A percentile compares a stretch with the other conserved stretches of the same genome.
Conservation (phyloP, 2,113 vertebrate species). For the Alces alces region DNA sequence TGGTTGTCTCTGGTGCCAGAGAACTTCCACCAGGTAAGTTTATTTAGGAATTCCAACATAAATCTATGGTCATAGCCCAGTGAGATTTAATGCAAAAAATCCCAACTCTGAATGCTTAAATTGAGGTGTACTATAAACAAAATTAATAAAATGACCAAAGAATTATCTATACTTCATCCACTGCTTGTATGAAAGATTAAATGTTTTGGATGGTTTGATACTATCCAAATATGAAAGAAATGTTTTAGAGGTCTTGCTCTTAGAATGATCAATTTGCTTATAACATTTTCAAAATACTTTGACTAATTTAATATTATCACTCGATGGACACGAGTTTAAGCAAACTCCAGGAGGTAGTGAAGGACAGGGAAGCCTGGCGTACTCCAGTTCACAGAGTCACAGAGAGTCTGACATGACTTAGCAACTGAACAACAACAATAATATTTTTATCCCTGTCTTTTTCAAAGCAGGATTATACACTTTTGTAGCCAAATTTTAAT, state of each 20-base stretch:
- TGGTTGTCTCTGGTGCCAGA: neutral
- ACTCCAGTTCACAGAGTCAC: neutral
- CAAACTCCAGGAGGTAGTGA: neutral
- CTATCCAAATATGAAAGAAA: neutral
- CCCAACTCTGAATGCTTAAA: neutral
- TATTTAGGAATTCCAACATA: neutral
- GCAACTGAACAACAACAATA: neutral
- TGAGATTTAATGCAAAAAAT: neutral
- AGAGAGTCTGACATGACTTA: neutral
- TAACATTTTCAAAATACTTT: neutral
- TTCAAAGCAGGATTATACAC: neutral
- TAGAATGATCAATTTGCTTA: neutral
- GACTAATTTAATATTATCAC: neutral
- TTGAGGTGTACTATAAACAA: neutral
- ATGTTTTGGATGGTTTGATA: neutral
- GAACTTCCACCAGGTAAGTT: slow-evolving; percentile 8
- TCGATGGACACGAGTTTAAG: neutral
- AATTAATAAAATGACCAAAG: neutral
- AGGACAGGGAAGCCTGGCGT: neutral
- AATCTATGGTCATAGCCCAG: neutral
- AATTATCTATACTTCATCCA: neutral
- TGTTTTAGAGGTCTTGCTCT: neutral
- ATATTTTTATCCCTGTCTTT: neutral
- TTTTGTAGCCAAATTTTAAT: neutral
- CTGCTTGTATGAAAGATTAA: neutral